Evolutionary conservation across 2,888 invertebrate genomes (phyloP).

Genomic region (Acanthosepion lycidas): DNA sequence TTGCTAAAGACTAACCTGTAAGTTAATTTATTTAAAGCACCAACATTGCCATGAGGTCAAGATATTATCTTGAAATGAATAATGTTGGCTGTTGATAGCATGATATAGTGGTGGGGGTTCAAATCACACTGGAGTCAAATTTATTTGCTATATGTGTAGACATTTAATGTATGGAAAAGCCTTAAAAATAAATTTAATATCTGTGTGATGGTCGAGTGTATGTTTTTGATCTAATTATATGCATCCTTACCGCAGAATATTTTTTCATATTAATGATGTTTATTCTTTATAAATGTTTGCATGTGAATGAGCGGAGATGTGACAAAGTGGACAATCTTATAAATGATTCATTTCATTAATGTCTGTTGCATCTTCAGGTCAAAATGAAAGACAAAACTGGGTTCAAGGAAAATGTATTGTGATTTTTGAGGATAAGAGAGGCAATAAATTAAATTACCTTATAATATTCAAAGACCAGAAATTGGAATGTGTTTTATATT

Average conservation of each 20-base stretch:
- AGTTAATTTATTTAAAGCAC: not conserved
- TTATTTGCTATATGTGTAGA: not conserved
- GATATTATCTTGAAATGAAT: not conserved
- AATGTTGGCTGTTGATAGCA: not conserved
- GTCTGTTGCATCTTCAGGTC: too few relatives aligned
- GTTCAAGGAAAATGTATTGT: too few relatives aligned
- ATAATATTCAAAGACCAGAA: too few relatives aligned
- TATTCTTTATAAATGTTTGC: not conserved
- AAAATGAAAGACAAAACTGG: too few relatives aligned
- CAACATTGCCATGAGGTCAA: not conserved
- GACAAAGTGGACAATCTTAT: too few relatives aligned
- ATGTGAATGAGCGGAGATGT: not conserved
- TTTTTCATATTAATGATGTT: not conserved
- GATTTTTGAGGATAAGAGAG: too few relatives aligned
- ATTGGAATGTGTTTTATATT: too few relatives aligned
- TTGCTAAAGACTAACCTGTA: slow-evolving; percentile 16
- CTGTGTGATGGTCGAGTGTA: not conserved
- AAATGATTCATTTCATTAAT: too few relatives aligned
- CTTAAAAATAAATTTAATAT: not conserved
- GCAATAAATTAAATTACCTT: too few relatives aligned
- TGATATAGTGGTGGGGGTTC: not conserved
- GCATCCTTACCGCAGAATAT: not conserved
- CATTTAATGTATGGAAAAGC: not conserved
- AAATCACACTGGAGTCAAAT: not conserved
- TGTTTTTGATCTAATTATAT: not conserved